Evolutionary conservation across 1,140 invertebrate species (phyloP), one percentile per base, ranked within the genome.

Genomic region (Ditylenchus dipsaci): DNA sequence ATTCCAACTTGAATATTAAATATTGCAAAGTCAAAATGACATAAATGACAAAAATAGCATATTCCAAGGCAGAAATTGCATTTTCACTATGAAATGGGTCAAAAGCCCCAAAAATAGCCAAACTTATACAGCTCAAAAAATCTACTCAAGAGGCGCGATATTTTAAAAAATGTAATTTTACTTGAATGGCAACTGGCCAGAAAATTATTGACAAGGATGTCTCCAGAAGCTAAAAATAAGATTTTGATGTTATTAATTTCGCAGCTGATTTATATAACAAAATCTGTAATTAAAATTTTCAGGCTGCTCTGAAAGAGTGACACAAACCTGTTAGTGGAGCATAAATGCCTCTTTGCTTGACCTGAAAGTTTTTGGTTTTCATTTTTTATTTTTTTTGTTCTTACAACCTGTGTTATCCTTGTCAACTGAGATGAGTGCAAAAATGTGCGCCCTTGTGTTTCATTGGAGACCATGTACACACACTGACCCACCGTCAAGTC

Each of bases 101-200:
- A n/a, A n/a, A n/a, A n/a, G n/a, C n/a, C n/a, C n/a, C n/a, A n/a
- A n/a, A n/a, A n/a, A n/a, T n/a, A n/a, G n/a, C n/a, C n/a, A n/a
- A n/a, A n/a, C n/a, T n/a, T n/a, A n/a, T n/a, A n/a, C n/a, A n/a
- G n/a, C n/a, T n/a, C n/a, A n/a, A n/a, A n/a, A n/a, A n/a, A n/a
- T n/a, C n/a, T n/a, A n/a, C n/a, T n/a, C n/a, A n/a, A n/a, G n/a
- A n/a, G n/a, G n/a, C n/a, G n/a, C n/a, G n/a, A n/a, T n/a, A n/a
- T n/a, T n/a, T n/a, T n/a, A 38, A 38, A 38, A 5, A 38, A 38
- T 5, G 11, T 38, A 38, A 5, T 38, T 38, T 38, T 53, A 53
- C 49, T 78, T 57, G 59, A 68, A 63, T 78, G 77, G 67, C 77
- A 78, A 53, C 71, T 75, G 1, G 69, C 78, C 26, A 78, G 63